Evolutionary conservation across 1,140 invertebrate genomes (phyloP).

Genomic region (Drosophila leontia): DNA sequence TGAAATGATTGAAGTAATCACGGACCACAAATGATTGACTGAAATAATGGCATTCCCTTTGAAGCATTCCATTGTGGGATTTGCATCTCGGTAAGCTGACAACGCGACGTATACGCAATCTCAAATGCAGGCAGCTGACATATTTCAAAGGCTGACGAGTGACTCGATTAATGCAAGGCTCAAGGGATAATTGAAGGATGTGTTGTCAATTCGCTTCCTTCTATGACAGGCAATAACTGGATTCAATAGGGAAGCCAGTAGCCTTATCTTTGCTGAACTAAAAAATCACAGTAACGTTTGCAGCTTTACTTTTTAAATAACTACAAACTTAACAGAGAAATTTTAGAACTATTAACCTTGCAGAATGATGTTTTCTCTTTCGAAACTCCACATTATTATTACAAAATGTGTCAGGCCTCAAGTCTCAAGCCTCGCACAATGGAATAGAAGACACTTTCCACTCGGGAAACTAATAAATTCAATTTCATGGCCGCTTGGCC

Average conservation of each 20-base stretch:
- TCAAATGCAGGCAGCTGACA: background rate
- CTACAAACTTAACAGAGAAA: background rate
- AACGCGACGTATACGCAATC: slow-evolving; percentile 28
- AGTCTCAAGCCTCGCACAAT: background rate
- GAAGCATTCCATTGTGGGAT: background rate
- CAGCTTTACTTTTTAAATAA: no score
- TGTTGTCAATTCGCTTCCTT: background rate
- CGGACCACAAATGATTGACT: slow-evolving; percentile 20
- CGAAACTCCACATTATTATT: background rate
- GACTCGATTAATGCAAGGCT: slow-evolving; percentile 2
- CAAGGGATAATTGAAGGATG: background rate
- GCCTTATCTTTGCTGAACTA: no score
- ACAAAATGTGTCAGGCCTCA: background rate
- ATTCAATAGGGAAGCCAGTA: background rate
- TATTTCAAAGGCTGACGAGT: slow-evolving; percentile 5
- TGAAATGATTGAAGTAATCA: slow-evolving; percentile 66
- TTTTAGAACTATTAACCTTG: background rate
- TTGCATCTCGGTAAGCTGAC: slow-evolving; percentile 10
- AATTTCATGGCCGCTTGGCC: slow-evolving; percentile 64
- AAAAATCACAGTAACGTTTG: no score
- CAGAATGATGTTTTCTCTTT: background rate
- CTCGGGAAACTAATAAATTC: slow-evolving; percentile 50
- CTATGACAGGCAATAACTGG: background rate
- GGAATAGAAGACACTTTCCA: slow-evolving; percentile 12
- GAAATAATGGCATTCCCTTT: background rate